These are phyloP conservation scores for Pachydiplax longipennis DNA, from an alignment of 2,888 invertebrate genomes.

Conservation along the genomic window DNA sequence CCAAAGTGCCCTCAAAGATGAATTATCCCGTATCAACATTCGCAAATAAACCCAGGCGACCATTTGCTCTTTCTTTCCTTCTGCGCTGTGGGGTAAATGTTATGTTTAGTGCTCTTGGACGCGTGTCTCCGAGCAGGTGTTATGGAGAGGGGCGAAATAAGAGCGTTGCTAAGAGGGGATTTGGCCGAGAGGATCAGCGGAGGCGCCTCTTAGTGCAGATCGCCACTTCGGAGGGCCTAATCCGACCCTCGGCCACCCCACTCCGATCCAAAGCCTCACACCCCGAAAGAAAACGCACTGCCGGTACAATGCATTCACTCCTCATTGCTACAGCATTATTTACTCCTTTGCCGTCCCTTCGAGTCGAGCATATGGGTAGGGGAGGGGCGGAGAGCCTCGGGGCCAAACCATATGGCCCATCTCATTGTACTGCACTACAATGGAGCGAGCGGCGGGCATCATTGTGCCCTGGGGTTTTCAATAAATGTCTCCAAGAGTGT, in stretches of 20 bases:
- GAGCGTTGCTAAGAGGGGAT: no score
- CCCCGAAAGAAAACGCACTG: not conserved
- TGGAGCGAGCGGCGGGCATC: not conserved
- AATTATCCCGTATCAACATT: not conserved
- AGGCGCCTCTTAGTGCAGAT: not conserved
- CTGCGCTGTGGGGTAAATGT: not conserved
- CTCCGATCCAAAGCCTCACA: not conserved
- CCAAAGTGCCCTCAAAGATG: no score
- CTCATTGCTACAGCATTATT: not conserved
- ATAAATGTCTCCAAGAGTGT: not conserved
- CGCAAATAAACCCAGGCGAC: not conserved
- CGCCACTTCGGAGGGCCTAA: not conserved
- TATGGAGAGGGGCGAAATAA: not conserved
- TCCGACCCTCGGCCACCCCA: not conserved
- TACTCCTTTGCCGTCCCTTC: not conserved
- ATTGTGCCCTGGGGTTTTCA: not conserved
- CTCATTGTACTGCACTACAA: not conserved
- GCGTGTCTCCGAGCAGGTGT: not conserved
- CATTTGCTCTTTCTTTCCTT: not conserved
- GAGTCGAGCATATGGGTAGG: not conserved
- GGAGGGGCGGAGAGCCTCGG: not conserved
- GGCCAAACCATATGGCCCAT: constrained; percentile 21
- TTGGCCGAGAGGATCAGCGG: not conserved
- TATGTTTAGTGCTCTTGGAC: not conserved
- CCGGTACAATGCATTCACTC: not conserved